Percentiles rank a stretch among this genome's conserved stretches.
phyloP scores from a whole-genome alignment of 2,113 vertebrate species.

The Lophochroa leadbeateri region DNA sequence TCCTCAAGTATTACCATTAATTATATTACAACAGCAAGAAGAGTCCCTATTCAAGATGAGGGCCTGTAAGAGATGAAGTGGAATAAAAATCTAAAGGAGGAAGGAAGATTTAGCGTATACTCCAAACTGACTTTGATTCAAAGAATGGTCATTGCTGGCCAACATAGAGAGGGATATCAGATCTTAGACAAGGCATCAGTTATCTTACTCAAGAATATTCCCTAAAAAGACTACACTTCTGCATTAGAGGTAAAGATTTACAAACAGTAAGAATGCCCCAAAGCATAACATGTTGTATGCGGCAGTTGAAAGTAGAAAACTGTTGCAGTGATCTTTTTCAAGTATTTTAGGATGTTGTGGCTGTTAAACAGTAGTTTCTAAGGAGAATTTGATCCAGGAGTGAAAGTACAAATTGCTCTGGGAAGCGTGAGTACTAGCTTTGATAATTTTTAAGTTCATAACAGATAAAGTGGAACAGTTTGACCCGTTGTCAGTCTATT shows the following conservation, averaged over 20 bases:
- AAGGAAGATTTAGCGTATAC: background rate
- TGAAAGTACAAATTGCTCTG: constrained; percentile 64
- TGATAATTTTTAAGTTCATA: constrained; percentile 71
- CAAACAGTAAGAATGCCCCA: background rate
- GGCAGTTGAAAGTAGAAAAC: background rate
- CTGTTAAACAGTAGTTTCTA: background rate
- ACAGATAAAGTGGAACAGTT: constrained; percentile 62
- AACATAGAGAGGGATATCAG: background rate
- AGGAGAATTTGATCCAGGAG: constrained; percentile 1
- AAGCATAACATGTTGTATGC: background rate
- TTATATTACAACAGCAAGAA: background rate
- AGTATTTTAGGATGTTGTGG: background rate
- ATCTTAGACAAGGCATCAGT: background rate
- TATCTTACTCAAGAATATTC: background rate
- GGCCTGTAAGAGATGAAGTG: background rate
- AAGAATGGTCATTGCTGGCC: background rate
- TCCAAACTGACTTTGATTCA: background rate
- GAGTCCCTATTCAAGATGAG: background rate
- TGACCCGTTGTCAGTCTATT: constrained; percentile 81
- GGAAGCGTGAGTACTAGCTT: constrained; percentile 53
- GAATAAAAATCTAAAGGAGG: background rate
- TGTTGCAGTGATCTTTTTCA: background rate
- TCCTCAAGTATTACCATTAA: constrained; percentile 29
- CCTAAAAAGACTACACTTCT: background rate
- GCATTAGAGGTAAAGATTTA: background rate